A percentile compares a stretch with the other conserved stretches of the same genome.
Evolutionary conservation across 2,888 invertebrate species (phyloP).

Genomic region (Psylliodes chrysocephalus): DNA sequence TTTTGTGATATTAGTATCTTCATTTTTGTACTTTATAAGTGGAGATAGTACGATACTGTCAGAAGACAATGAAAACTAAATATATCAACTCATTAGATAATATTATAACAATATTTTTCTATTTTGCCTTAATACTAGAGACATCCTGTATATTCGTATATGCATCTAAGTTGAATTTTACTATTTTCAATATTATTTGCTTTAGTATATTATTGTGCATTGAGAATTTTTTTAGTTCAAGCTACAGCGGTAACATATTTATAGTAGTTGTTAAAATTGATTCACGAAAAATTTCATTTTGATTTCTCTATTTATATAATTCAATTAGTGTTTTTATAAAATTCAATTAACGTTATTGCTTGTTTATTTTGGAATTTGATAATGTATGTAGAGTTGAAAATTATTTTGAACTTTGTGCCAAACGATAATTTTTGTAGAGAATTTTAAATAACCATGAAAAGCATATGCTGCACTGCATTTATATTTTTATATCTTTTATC

Average conservation of each 20-base stretch:
- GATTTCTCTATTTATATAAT: neutral
- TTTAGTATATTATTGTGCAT: slow-evolving; percentile 41
- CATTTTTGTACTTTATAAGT: too few relatives aligned
- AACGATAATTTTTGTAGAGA: neutral
- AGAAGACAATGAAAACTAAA: too few relatives aligned
- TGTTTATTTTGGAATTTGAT: neutral
- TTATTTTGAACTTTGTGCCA: neutral
- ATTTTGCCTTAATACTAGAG: too few relatives aligned
- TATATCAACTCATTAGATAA: too few relatives aligned
- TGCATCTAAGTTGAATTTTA: slow-evolving; percentile 17
- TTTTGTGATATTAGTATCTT: too few relatives aligned
- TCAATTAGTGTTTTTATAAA: neutral
- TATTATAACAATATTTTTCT: too few relatives aligned
- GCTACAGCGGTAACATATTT: slow-evolving; percentile 10
- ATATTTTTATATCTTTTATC: too few relatives aligned
- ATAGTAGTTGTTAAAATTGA: neutral
- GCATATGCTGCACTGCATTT: too few relatives aligned
- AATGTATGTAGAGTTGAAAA: neutral
- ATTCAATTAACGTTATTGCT: too few relatives aligned
- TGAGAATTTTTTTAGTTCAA: slow-evolving; percentile 7
- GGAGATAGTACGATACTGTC: too few relatives aligned
- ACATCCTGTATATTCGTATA: slow-evolving; percentile 9
- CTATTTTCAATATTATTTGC: slow-evolving; percentile 40
- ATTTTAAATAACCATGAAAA: neutral
- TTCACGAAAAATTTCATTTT: slow-evolving; percentile 24